These are phyloP conservation scores for Ptychobarbus kaznakovi DNA, from an alignment of 2,797 vertebrate genomes.

Conservation along the genomic window DNA sequence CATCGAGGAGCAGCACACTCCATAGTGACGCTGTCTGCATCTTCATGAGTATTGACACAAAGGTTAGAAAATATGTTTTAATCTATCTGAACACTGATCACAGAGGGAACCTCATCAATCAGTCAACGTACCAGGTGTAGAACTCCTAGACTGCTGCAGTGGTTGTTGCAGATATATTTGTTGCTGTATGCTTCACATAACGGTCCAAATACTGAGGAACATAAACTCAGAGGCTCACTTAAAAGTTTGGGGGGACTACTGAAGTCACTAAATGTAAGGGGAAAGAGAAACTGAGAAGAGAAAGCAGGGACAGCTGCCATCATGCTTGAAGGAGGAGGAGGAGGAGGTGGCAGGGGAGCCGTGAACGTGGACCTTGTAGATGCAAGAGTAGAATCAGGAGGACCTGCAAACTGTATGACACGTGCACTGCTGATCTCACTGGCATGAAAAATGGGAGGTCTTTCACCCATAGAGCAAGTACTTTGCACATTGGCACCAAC, in stretches of 20 bases:
- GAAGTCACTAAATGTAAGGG: background rate
- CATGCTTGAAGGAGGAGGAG: too few relatives aligned
- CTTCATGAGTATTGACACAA: background rate
- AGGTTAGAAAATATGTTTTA: background rate
- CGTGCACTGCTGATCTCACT: too few relatives aligned
- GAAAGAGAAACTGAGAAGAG: too few relatives aligned
- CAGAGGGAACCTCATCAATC: background rate
- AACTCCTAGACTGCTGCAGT: background rate
- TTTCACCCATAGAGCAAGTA: too few relatives aligned
- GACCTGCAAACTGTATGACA: too few relatives aligned
- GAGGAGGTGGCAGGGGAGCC: too few relatives aligned
- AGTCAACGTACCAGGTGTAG: background rate
- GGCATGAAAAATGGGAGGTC: too few relatives aligned
- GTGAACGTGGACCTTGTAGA: too few relatives aligned
- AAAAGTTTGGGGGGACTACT: background rate
- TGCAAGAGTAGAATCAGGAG: too few relatives aligned
- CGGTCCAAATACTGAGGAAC: background rate
- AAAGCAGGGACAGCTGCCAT: too few relatives aligned
- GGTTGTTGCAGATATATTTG: background rate
- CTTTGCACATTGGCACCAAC: too few relatives aligned
- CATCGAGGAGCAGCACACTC: background rate
- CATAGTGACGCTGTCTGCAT: rapidly evolving
- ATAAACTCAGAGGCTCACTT: background rate
- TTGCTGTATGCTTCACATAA: background rate
- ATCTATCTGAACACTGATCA: background rate